phyloP scores from a whole-genome alignment of 2,888 invertebrate genomes.

The Himalopsyche kuldschensis region DNA sequence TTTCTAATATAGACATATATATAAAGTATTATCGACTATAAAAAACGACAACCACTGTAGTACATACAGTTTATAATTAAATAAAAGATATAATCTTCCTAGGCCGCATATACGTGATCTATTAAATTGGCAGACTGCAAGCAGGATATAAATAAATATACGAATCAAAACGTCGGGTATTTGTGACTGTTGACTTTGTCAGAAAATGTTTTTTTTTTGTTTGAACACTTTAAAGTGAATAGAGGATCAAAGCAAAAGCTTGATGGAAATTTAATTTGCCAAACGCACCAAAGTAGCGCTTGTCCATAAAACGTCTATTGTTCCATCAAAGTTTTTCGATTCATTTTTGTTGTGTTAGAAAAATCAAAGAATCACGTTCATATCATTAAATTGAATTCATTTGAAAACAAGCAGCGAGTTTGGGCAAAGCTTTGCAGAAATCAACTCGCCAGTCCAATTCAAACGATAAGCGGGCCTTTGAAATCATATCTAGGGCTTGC shows the following conservation, averaged over 20 bases:
- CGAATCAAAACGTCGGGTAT: background rate
- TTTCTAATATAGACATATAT: too few relatives aligned
- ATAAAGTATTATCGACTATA: too few relatives aligned
- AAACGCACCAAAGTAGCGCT: slow-evolving; percentile 9
- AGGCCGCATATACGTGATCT: background rate
- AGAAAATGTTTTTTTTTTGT: background rate
- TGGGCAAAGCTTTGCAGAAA: slow-evolving; percentile 9
- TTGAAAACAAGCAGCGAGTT: slow-evolving; percentile 7
- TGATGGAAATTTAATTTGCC: slow-evolving; percentile 31
- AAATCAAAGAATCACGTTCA: slow-evolving; percentile 33
- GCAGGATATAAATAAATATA: background rate
- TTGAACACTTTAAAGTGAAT: background rate
- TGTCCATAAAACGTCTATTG: slow-evolving; percentile 18
- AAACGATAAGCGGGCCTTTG: background rate
- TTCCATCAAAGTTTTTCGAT: slow-evolving; percentile 17
- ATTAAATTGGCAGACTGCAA: background rate
- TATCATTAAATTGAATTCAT: slow-evolving; percentile 33
- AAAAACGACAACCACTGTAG: too few relatives aligned
- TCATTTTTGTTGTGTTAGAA: slow-evolving; percentile 17
- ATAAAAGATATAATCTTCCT: background rate
- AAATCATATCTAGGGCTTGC: background rate
- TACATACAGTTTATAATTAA: background rate
- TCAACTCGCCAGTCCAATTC: background rate
- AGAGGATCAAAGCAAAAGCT: background rate
- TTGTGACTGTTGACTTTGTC: background rate